Conservation (phyloP, 92 coral and sea anemone species). For the Porites cylindrica region DNA sequence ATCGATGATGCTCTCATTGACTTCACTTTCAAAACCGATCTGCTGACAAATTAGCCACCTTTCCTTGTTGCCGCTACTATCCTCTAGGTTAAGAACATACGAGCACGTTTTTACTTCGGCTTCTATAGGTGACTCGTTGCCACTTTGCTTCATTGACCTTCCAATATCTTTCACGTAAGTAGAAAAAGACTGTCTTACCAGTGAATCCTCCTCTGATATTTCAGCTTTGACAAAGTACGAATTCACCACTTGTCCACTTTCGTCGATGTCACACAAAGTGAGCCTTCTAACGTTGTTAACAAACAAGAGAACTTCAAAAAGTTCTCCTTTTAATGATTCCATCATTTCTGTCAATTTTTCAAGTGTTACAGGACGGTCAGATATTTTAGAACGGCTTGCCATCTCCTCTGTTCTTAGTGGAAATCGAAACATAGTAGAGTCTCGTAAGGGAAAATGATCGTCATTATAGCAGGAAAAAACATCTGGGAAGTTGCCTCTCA, state of each 20-base stretch:
- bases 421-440: conserved; percentile 82
- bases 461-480: conserved; percentile 79
- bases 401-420: conserved; percentile 66
- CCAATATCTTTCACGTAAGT: conserved; percentile 35
- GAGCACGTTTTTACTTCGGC: conserved; percentile 58
- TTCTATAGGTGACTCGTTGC: conserved; percentile 20
- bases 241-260: conserved; percentile 35
- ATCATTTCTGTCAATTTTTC: conserved; percentile 57
- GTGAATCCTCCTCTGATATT: conserved; percentile 64
- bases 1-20: conserved; percentile 16
- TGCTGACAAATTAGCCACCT: conserved; percentile 87
- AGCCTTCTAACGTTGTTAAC: conserved; percentile 79
- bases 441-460: conserved; percentile 59
- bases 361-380: conserved; percentile 25
- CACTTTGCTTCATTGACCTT: conserved; percentile 6
- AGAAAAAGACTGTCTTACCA: conserved; percentile 63
- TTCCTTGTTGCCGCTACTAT: conserved; percentile 65
- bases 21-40: conserved; percentile 68
- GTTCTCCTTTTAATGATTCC: conserved; percentile 61
- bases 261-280: conserved; percentile 69
- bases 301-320: conserved; percentile 77
- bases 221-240: conserved; percentile 60
- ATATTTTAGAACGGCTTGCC: conserved; percentile 53
- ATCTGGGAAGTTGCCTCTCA: conserved; percentile 61
- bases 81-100: conserved; percentile 69